Conservation (phyloP, 2,797 vertebrate genomes). For the Phataginus tetradactyla region DNA sequence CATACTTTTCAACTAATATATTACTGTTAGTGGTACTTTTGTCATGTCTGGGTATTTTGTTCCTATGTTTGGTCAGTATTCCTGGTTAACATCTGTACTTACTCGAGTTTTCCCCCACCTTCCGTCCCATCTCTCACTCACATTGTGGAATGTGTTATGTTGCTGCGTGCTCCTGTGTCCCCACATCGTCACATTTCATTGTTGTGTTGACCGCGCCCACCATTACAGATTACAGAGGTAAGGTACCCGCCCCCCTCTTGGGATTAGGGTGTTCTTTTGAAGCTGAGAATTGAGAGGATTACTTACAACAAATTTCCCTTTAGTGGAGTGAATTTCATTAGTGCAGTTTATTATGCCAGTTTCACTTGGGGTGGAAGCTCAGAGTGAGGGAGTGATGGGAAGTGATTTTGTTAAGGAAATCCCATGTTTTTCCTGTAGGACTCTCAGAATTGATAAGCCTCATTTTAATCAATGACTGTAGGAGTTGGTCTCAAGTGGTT, state of each 20-base stretch:
- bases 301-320: background rate
- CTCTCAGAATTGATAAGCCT: background rate
- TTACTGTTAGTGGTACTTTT: conserved; percentile 75
- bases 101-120: conserved; percentile 86
- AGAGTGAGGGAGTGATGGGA: conserved; percentile 23
- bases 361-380: conserved; percentile 52
- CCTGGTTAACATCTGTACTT: conserved; percentile 88
- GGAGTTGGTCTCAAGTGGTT: conserved; percentile 12
- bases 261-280: conserved; percentile 43
- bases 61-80: conserved; percentile 87
- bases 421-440: background rate
- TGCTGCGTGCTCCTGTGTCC: conserved; percentile 87
- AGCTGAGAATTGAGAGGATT: conserved; percentile 48
- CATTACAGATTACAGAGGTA: conserved; percentile 91
- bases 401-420: conserved; percentile 42
- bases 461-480: conserved; percentile 29
- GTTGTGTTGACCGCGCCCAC: conserved; percentile 90
- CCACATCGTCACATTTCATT: conserved; percentile 91
- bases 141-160: conserved; percentile 88
- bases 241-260: conserved; percentile 77
- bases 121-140: conserved; percentile 87
- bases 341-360: background rate
- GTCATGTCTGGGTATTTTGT: conserved; percentile 84
- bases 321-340: conserved; percentile 17
- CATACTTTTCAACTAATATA: conserved; percentile 79